These are phyloP conservation scores for Aldrovandia affinis DNA, from an alignment of 2,797 vertebrate genomes.

Conservation along the genomic window DNA sequence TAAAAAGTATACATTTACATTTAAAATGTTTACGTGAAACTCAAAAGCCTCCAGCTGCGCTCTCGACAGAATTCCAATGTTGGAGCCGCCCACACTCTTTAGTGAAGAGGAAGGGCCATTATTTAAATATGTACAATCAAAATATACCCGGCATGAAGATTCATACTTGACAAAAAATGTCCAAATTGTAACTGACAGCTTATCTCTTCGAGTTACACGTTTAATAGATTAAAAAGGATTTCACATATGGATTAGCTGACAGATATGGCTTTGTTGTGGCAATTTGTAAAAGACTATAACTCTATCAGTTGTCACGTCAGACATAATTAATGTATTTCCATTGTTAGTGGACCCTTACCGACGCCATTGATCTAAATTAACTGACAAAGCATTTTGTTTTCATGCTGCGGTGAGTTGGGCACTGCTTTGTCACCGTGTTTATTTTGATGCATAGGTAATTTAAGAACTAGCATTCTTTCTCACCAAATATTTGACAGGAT, in stretches of 20 bases:
- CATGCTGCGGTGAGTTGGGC: slow-evolving; percentile 50
- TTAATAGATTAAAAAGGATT: slow-evolving; percentile 56
- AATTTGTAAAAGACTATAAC: slow-evolving; percentile 68
- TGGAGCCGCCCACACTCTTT: too few relatives aligned
- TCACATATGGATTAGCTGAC: slow-evolving; percentile 68
- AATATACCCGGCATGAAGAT: slow-evolving; percentile 57
- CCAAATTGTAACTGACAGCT: slow-evolving; percentile 62
- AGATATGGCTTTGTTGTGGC: slow-evolving; percentile 66
- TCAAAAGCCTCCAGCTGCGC: too few relatives aligned
- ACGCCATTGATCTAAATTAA: slow-evolving; percentile 64
- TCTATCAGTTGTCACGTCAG: slow-evolving; percentile 73
- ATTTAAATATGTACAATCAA: background rate
- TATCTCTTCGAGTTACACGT: slow-evolving; percentile 57
- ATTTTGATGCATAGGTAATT: slow-evolving; percentile 66
- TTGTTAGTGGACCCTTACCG: slow-evolving; percentile 65
- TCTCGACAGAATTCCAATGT: too few relatives aligned
- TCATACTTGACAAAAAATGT: slow-evolving; percentile 58
- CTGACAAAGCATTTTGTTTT: slow-evolving; percentile 64
- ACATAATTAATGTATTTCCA: slow-evolving; percentile 69
- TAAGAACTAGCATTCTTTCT: slow-evolving; percentile 67
- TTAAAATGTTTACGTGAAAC: too few relatives aligned
- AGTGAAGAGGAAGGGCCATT: background rate
- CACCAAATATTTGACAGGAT: slow-evolving; percentile 69
- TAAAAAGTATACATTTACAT: too few relatives aligned
- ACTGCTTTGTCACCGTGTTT: slow-evolving; percentile 61